Conservation (phyloP, 2,797 vertebrate genomes). For the Sebastes aleutianus region DNA sequence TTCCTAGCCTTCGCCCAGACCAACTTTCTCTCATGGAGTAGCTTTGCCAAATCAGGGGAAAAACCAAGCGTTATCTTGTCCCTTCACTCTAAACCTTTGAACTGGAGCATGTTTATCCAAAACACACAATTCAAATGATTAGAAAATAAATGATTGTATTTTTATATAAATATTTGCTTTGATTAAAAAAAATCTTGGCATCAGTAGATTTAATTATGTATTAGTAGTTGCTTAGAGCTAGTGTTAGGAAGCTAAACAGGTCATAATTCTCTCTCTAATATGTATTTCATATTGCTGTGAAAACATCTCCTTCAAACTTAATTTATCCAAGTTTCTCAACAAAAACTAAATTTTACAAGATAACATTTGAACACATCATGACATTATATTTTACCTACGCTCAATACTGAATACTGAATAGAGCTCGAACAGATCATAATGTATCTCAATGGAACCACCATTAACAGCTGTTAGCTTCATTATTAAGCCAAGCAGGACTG, state of each 20-base stretch:
- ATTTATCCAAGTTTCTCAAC: not conserved
- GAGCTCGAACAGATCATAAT: too few species aligned
- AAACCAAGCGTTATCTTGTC: too few species aligned
- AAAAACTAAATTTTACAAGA: not conserved
- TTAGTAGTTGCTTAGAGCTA: not conserved
- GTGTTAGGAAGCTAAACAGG: not conserved
- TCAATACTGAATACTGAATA: too few species aligned
- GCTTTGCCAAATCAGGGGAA: too few species aligned
- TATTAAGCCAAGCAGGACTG: too few species aligned
- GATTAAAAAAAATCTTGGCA: not conserved
- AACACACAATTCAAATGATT: not conserved
- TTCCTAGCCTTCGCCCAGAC: too few species aligned
- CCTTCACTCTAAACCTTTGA: too few species aligned
- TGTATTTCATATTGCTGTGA: not conserved
- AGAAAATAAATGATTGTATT: not conserved
- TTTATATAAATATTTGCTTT: not conserved
- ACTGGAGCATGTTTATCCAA: not conserved
- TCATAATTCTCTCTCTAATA: not conserved
- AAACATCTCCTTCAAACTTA: not conserved
- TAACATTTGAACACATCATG: not conserved
- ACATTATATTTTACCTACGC: not conserved
- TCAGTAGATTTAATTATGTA: not conserved
- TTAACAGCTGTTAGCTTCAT: too few species aligned
- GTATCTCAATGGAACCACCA: too few species aligned
- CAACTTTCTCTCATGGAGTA: too few species aligned